Base-by-base conservation (phyloP, 2,888 invertebrate genomes). In the Dendrolimus pini region DNA sequence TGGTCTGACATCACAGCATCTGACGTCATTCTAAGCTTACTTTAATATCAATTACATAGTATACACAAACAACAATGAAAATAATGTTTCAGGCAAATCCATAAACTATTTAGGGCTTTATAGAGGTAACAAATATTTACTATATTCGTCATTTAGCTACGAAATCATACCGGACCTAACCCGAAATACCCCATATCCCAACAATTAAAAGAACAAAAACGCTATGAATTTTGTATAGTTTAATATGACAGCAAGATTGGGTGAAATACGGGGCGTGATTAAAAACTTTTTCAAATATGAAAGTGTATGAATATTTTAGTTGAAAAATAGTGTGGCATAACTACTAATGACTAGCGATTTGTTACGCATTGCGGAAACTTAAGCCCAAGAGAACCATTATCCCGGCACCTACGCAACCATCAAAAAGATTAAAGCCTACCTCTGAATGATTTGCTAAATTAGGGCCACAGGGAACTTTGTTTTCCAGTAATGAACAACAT, bases 381-480 rank as follows among this genome's bases (percentile, higher is more conserved):
- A 60, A 58, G 57, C 61, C 62, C 61, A 61, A 64, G 60, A 62
- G 61, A 59, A 61, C 58, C 61, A 67, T 69, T 69, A 69, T 66
- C 62, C 63, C 61, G 59, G 53, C 72, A 72, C 74, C 75, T 71
- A 71, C 69, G 63, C 65, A 64, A 59, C 61, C 62, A 58, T 63
- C 65, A 64, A 69, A 68, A 65, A 69, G 66, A 68, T 70, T 74
- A 66, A 67, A 66, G 59, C 60, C 65, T 61, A 65, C 60, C 62
- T 62, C 61, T 62, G 63, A 59, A 68, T 67, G 56, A 70, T 69
- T 72, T 69, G 67, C 67, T 66, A 70, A 71, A 71, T 69, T 60
- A 66, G 57, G 59, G 56, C 60, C 61, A 65, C 67, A 30, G 64
- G 62, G 63, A 67, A 65, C 66, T 62, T 65, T 69, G 68, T 63